Evolutionary conservation across 2,113 vertebrate genomes (phyloP).

Genomic region (Struthidea cinerea): DNA sequence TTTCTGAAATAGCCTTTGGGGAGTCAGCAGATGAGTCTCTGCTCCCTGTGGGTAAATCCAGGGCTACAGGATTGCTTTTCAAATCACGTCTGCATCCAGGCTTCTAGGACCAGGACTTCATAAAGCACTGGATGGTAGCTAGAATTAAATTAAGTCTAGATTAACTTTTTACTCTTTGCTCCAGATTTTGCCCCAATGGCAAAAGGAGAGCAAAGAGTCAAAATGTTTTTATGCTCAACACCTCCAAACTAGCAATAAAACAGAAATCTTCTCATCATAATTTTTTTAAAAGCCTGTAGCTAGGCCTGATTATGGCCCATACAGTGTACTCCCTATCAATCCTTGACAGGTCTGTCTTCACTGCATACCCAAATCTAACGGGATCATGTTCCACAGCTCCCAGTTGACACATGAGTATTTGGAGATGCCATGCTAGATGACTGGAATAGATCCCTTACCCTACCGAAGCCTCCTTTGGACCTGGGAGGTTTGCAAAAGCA

Average conservation of each 20-base stretch:
- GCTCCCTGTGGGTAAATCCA: neutral
- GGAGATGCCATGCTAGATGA: neutral
- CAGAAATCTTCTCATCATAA: neutral
- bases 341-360: neutral
- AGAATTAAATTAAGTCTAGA: neutral
- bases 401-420: fast-evolving
- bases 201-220: neutral
- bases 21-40: neutral
- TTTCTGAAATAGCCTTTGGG: constrained; percentile 16
- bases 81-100: neutral
- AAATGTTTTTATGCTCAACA: neutral
- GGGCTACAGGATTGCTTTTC: neutral
- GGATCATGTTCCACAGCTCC: neutral
- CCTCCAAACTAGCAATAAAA: neutral
- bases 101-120: neutral
- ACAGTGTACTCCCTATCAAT: too few relatives aligned
- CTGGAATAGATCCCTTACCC: neutral
- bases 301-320: neutral
- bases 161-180: neutral
- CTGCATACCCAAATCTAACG: neutral
- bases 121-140: neutral
- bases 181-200: neutral
- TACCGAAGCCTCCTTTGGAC: neutral
- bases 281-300: neutral
- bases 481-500: neutral